A percentile compares a stretch with the other conserved stretches of the same genome.
Conservation (phyloP, 2,113 vertebrate species). For the Oryzias melastigma region DNA sequence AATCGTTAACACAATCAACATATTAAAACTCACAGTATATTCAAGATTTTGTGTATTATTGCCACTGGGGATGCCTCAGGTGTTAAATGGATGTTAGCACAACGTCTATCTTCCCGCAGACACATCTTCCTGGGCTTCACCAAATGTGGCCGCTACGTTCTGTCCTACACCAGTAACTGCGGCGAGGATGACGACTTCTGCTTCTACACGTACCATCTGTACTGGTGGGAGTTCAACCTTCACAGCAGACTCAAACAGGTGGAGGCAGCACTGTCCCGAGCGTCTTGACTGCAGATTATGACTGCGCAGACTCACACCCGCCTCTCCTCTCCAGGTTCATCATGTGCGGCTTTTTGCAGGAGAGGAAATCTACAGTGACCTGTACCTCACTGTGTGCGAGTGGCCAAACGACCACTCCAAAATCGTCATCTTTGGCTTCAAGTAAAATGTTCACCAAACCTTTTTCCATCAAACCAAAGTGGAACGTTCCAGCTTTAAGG, state of each 20-base stretch:
- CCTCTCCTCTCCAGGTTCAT: conserved; percentile 76
- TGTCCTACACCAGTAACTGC: conserved; percentile 92
- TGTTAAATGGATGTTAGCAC: not conserved
- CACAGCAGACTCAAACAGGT: conserved; percentile 93
- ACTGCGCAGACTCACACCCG: not conserved
- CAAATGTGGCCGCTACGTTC: conserved; percentile 90
- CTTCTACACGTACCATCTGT: conserved; percentile 91
- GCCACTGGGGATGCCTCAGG: not conserved
- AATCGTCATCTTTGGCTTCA: conserved; percentile 92
- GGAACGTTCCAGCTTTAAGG: too few species aligned
- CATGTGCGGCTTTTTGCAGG: conserved; percentile 91
- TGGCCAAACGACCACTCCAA: conserved; percentile 92
- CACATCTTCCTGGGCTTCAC: conserved; percentile 94
- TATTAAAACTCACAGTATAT: too few species aligned
- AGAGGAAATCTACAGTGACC: conserved; percentile 90
- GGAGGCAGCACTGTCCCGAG: not conserved
- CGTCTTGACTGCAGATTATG: not conserved
- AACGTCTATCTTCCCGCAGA: conserved; percentile 60
- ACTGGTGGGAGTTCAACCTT: conserved; percentile 96
- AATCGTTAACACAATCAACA: too few species aligned
- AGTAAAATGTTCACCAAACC: conserved; percentile 69
- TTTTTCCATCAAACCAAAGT: too few species aligned
- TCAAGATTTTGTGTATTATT: too few species aligned
- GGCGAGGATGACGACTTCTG: conserved; percentile 88
- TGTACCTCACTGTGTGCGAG: conserved; percentile 92